These are phyloP conservation scores for Euthynnus affinis DNA, from an alignment of 2,797 vertebrate genomes.

Conservation along the genomic window DNA sequence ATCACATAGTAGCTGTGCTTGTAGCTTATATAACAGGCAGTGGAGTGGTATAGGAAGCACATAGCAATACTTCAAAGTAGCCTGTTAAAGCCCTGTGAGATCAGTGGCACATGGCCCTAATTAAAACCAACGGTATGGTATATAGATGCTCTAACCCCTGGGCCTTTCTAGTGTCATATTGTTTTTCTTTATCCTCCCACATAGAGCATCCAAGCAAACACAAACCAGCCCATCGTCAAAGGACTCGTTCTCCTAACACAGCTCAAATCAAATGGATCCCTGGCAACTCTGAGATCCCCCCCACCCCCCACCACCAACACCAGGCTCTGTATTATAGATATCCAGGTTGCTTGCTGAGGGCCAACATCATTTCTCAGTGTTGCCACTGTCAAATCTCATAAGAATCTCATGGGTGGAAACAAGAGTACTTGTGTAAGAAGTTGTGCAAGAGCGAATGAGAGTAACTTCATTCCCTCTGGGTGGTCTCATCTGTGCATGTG, in stretches of 20 bases:
- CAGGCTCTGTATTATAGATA: slow-evolving; percentile 54
- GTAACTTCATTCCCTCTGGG: slow-evolving; percentile 45
- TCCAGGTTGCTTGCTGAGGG: slow-evolving; percentile 49
- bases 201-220: slow-evolving; percentile 42
- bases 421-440: slow-evolving; percentile 44
- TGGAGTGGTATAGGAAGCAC: slow-evolving; percentile 33
- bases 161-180: slow-evolving; percentile 50
- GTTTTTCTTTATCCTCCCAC: slow-evolving; percentile 64
- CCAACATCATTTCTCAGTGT: slow-evolving; percentile 61
- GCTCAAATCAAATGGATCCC: slow-evolving; percentile 52
- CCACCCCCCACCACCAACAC: background rate
- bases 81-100: slow-evolving; percentile 54
- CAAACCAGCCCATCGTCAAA: slow-evolving; percentile 32
- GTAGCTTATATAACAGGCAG: slow-evolving; percentile 54
- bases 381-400: slow-evolving; percentile 66
- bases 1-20: slow-evolving; percentile 27
- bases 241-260: slow-evolving; percentile 14
- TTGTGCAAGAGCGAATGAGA: slow-evolving; percentile 23
- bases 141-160: slow-evolving; percentile 45
- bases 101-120: slow-evolving; percentile 52
- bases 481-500: slow-evolving; percentile 38
- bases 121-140: slow-evolving; percentile 58
- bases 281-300: slow-evolving; percentile 7
- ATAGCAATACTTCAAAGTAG: slow-evolving; percentile 60
- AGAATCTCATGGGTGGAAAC: slow-evolving; percentile 54